A percentile compares a stretch with the other conserved stretches of the same genome.
Evolutionary conservation across 2,797 vertebrate genomes (phyloP).

Genomic region (Sus cebifrons): DNA sequence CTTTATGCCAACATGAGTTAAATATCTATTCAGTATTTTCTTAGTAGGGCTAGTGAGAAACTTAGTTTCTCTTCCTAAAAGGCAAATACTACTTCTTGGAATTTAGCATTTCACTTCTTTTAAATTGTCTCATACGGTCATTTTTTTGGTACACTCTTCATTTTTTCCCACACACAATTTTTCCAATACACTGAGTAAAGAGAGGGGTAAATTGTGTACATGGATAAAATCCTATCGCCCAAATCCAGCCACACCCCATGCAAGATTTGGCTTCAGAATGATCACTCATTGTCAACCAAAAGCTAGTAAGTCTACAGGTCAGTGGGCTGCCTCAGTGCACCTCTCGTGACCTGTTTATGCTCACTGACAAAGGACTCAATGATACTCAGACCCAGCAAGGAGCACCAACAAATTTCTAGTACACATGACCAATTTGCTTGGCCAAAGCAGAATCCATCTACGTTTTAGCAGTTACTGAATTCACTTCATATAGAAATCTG

Average conservation of each 20-base stretch:
- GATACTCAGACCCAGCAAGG: neutral
- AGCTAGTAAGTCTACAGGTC: neutral
- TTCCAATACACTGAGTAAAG: neutral
- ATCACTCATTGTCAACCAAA: neutral
- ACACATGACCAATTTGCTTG: neutral
- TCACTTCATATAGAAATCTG: neutral
- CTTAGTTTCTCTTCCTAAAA: slow-evolving; percentile 8
- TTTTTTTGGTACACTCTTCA: neutral
- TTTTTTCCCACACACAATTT: neutral
- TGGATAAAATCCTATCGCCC: neutral
- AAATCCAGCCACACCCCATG: neutral
- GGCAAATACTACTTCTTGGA: neutral
- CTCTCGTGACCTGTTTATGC: neutral
- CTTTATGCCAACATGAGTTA: neutral
- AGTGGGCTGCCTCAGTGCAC: neutral
- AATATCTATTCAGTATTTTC: neutral
- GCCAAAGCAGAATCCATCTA: neutral
- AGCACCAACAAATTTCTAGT: neutral
- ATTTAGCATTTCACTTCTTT: neutral
- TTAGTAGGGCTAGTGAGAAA: neutral
- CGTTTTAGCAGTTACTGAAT: neutral
- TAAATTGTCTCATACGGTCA: neutral
- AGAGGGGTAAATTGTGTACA: neutral
- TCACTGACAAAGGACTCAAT: neutral
- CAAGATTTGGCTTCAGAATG: neutral